Evolutionary conservation across 2,888 invertebrate genomes (phyloP).

Genomic region (Taenaris catops): DNA sequence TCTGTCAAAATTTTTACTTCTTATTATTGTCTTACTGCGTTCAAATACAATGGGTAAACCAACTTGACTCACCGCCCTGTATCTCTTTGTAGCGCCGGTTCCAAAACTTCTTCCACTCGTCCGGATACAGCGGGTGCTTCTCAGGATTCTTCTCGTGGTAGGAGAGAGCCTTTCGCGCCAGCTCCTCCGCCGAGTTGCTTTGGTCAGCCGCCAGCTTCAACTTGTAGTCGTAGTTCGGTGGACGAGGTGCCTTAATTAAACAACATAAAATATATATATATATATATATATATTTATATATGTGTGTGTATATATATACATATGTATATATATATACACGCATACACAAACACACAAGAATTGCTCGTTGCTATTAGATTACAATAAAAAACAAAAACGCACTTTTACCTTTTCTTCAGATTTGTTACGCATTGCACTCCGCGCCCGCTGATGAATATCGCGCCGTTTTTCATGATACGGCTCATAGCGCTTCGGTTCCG

Average conservation of each 20-base stretch:
- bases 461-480: slow-evolving; percentile 33
- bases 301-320: no score
- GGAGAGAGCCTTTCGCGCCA: slow-evolving; percentile 82
- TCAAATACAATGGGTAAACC: no score
- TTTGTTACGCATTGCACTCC: slow-evolving; percentile 26
- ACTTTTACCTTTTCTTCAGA: slow-evolving; percentile 28
- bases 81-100: slow-evolving; percentile 90
- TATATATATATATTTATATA: no score
- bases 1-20: no score
- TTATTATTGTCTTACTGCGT: no score
- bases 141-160: slow-evolving; percentile 92
- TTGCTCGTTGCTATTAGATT: no score
- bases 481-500: slow-evolving; percentile 31
- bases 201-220: slow-evolving; percentile 71
- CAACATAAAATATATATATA: no score
- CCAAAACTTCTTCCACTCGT: slow-evolving; percentile 96
- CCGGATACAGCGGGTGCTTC: slow-evolving; percentile 92
- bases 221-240: slow-evolving; percentile 65
- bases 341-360: no score
- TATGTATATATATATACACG: no score
- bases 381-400: no score
- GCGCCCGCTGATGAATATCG: slow-evolving; percentile 22
- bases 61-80: slow-evolving; percentile 79
- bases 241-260: slow-evolving; percentile 18
- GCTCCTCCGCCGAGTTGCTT: slow-evolving; percentile 70